phyloP scores from a whole-genome alignment of 2,888 invertebrate genomes.

The Apodemia zela region DNA sequence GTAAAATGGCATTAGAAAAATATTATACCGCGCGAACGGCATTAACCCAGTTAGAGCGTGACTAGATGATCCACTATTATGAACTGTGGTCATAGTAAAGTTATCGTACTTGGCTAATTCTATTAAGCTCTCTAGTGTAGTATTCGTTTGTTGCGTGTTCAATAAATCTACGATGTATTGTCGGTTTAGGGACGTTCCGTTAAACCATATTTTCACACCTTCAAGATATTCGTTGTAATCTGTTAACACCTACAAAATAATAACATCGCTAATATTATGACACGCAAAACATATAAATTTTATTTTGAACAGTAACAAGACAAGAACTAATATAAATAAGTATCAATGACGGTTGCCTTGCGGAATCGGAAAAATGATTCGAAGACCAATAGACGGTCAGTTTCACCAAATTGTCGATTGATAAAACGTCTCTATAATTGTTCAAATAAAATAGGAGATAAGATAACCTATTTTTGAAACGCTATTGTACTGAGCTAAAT shows the following conservation, averaged over 20 bases:
- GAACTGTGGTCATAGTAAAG: constrained; percentile 85
- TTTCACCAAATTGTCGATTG: too few species aligned
- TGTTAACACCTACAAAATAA: constrained; percentile 62
- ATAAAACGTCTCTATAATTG: too few species aligned
- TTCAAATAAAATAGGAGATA: too few species aligned
- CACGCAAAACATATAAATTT: too few species aligned
- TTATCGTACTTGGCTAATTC: constrained; percentile 72
- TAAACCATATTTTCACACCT: constrained; percentile 84
- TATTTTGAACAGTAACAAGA: too few species aligned
- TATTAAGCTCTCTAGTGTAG: constrained; percentile 52
- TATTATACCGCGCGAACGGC: constrained; percentile 94
- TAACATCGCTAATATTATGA: background rate
- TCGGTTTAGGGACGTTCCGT: constrained; percentile 64
- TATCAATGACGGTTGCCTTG: background rate
- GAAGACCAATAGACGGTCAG: too few species aligned
- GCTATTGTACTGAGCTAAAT: too few species aligned
- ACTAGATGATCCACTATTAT: constrained; percentile 85
- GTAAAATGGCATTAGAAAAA: constrained; percentile 95
- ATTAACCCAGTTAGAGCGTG: constrained; percentile 88
- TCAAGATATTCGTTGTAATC: constrained; percentile 81
- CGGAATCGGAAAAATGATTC: too few species aligned
- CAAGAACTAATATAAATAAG: too few species aligned
- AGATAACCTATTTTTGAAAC: too few species aligned
- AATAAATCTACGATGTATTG: constrained; percentile 52
- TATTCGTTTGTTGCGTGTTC: constrained; percentile 49